Percentiles rank a stretch among this genome's conserved stretches.
Evolutionary conservation across 2,888 invertebrate genomes (phyloP).

Genomic region (Spialia ferax): DNA sequence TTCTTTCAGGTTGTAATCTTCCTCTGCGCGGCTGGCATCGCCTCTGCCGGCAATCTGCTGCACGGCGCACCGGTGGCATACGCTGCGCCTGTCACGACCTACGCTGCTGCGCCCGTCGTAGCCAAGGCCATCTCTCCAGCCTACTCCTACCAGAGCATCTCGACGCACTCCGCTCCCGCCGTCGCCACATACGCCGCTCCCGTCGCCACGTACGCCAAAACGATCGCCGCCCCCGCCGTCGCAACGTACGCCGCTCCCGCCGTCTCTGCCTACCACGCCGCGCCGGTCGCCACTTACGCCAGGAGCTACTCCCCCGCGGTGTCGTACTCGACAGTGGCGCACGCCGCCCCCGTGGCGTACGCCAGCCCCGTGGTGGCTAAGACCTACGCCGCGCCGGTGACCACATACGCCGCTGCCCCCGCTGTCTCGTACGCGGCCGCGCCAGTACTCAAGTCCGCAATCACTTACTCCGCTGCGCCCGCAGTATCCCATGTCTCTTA

Average conservation of each 20-base stretch:
- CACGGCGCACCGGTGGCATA: constrained; percentile 71
- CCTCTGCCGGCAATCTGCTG: constrained; percentile 86
- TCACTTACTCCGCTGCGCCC: constrained; percentile 57
- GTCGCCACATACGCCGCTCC: constrained; percentile 53
- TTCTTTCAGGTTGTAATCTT: constrained; percentile 81
- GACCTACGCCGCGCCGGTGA: constrained; percentile 46
- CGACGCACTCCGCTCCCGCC: constrained; percentile 47
- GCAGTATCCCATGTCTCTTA: constrained; percentile 88
- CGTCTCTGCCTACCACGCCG: constrained; percentile 45
- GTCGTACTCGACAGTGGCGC: constrained; percentile 44
- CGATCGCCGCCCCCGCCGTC: constrained; percentile 48
- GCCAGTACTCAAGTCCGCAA: constrained; percentile 50
- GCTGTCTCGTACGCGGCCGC: constrained; percentile 62
- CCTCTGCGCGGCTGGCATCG: constrained; percentile 86
- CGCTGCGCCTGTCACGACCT: constrained; percentile 52
- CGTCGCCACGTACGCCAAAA: constrained; percentile 40
- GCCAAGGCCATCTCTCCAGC: constrained; percentile 51
- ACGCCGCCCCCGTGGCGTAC: constrained; percentile 52
- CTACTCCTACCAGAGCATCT: constrained; percentile 42
- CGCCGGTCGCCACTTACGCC: constrained; percentile 44
- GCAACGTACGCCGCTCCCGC: constrained; percentile 51
- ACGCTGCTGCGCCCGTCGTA: constrained; percentile 55
- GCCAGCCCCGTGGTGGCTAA: constrained; percentile 50
- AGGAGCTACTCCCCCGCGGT: constrained; percentile 42
- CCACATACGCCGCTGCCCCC: constrained; percentile 45